These are phyloP conservation scores for Chiridota heheva DNA, from an alignment of 35 echinoderm and acorn worm genomes.

Conservation along the genomic window DNA sequence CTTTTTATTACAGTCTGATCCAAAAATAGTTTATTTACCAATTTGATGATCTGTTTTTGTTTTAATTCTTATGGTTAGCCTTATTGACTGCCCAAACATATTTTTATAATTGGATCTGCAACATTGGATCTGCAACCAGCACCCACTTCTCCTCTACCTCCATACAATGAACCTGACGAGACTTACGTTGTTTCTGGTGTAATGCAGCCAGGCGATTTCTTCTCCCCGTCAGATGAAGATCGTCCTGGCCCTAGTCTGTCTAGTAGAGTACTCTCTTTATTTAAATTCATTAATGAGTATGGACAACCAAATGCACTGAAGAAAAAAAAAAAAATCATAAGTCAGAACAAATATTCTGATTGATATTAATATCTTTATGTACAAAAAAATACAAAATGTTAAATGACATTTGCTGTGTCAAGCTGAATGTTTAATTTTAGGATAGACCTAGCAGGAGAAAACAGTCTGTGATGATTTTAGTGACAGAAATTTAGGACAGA, in stretches of 20 bases:
- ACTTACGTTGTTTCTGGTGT: conserved; percentile 94
- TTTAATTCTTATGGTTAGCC: too few relatives aligned
- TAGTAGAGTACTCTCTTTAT: conserved; percentile 78
- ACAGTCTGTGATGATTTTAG: too few relatives aligned
- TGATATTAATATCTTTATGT: too few relatives aligned
- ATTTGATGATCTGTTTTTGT: too few relatives aligned
- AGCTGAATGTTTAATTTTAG: neutral
- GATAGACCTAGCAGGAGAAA: too few relatives aligned
- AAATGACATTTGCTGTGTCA: neutral
- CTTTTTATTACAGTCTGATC: too few relatives aligned
- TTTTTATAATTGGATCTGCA: too few relatives aligned
- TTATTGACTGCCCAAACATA: too few relatives aligned
- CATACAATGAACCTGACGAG: too few relatives aligned
- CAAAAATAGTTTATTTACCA: too few relatives aligned
- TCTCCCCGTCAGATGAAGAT: conserved; percentile 31
- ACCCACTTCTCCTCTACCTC: neutral
- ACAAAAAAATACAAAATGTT: neutral
- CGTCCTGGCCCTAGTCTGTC: conserved; percentile 66
- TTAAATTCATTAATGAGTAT: conserved; percentile 88
- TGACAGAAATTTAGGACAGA: too few relatives aligned
- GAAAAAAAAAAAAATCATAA: neutral
- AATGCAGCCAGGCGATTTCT: conserved; percentile 64
- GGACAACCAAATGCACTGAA: conserved; percentile 98
- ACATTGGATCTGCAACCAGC: neutral
- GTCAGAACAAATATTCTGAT: too few relatives aligned